phyloP scores from a whole-genome alignment of 2,797 vertebrate genomes.

The Naso thynnoides region DNA sequence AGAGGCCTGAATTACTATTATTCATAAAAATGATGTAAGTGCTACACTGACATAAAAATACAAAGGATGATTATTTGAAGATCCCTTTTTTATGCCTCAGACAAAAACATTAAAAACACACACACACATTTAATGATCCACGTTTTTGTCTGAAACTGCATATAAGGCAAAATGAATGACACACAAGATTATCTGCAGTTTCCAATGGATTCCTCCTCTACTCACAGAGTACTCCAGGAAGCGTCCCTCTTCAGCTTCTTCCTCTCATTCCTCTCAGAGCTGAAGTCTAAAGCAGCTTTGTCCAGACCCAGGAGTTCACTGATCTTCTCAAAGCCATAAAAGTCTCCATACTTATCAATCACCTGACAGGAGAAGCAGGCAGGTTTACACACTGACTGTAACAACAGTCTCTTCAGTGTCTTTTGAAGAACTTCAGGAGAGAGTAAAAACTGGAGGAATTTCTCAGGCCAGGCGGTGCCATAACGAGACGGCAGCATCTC shows the following conservation, averaged over 20 bases:
- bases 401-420: constrained; percentile 6
- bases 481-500: constrained; percentile 27
- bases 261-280: constrained; percentile 85
- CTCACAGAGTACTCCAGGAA: constrained; percentile 89
- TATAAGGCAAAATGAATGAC: constrained; percentile 7
- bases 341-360: constrained; percentile 94
- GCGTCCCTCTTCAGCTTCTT: constrained; percentile 88
- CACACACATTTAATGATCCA: background rate
- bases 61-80: background rate
- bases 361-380: constrained; percentile 82
- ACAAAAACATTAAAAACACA: background rate
- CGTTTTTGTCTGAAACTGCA: constrained; percentile 6
- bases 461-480: constrained; percentile 9
- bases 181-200: background rate
- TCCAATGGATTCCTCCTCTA: constrained; percentile 31
- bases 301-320: constrained; percentile 94
- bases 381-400: constrained; percentile 24
- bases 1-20: background rate
- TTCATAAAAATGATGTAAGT: background rate
- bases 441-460: constrained; percentile 5
- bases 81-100: background rate
- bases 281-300: constrained; percentile 92
- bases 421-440: constrained; percentile 11
- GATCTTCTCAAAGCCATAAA: constrained; percentile 92
- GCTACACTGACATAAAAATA: background rate